Conservation (phyloP, 2,888 invertebrate species). For the Latrodectus elegans region DNA sequence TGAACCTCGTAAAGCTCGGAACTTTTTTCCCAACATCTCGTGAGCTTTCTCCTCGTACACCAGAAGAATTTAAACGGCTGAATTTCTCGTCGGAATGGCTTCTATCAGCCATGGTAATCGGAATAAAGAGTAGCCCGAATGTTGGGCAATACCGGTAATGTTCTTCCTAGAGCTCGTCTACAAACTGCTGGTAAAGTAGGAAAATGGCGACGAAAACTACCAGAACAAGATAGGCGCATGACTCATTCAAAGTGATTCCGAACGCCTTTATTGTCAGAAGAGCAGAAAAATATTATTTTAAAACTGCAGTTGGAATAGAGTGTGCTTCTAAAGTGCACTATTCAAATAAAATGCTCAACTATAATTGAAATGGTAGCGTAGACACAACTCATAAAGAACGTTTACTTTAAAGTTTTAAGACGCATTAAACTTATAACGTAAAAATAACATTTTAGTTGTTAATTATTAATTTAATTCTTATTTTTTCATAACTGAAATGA, state of each 20-base stretch:
- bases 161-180: background rate
- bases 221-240: background rate
- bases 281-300: too few species aligned
- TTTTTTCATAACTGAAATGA: too few species aligned
- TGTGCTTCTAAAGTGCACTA: too few species aligned
- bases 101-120: conserved; percentile 46
- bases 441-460: too few species aligned
- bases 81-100: conserved; percentile 50
- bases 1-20: conserved; percentile 49
- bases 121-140: background rate
- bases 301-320: too few species aligned
- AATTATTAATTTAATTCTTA: too few species aligned
- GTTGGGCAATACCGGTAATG: conserved; percentile 5
- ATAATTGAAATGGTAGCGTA: too few species aligned
- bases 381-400: too few species aligned
- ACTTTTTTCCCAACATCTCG: conserved; percentile 19
- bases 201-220: background rate
- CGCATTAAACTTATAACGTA: too few species aligned
- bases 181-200: background rate
- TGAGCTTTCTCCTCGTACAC: conserved; percentile 13
- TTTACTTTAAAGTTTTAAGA: too few species aligned
- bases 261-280: too few species aligned
- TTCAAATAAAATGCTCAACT: too few species aligned
- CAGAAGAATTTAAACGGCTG: conserved; percentile 52
- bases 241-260: background rate